Base-by-base conservation (phyloP, 2,113 vertebrate species). In the Mustela nigripes region DNA sequence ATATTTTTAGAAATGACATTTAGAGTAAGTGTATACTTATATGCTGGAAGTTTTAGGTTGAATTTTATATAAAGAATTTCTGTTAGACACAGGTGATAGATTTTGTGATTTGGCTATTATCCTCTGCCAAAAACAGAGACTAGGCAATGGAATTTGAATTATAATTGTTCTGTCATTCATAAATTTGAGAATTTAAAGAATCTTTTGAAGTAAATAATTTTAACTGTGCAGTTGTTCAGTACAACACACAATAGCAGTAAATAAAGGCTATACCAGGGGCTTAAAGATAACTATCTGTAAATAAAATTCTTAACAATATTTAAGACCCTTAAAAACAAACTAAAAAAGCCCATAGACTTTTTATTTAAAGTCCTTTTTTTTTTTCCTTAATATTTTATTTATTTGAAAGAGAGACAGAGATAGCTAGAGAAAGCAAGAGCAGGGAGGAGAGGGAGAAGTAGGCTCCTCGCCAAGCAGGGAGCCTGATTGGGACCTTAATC, bases 91-190 rank as follows among this genome's bases (percentile, higher is more conserved):
- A 76, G 15, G 11, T 74, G 42, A 56, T 81, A 16, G 74, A 19
- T 93, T 95, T 60, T 97, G 11, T 67, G 56, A 69, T 88, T 97
- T 83, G 60, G 24, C n/a, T 94, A 83, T 94, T 94, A 78, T 88
- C 39, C 18, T 14, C 7, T 71, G 91, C 45, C 82, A 91, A 26
- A 84, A 92, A 82, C 19, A 84, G 19, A 65, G 11, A 22, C 5
- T 48, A 91, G 22, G 22, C 28, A 82, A 19, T 56, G 26, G 84
- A 79, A 84, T 92, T 62, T 67, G 22, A 65, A 65, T 53, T 74
- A 11, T 65, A 48, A 53, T 10, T 76, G 80, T 94, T 82, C 26
- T 53, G 4, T 76, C 56, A 79, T 74, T 83, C 39, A 62, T 95
- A 86, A 86, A 76, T 81, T 86, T 74, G 58, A 28, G 22, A 42